A percentile compares a stretch with the other conserved stretches of the same genome.
phyloP scores from a whole-genome alignment of 2,888 invertebrate species.

The Lymantria dispar region DNA sequence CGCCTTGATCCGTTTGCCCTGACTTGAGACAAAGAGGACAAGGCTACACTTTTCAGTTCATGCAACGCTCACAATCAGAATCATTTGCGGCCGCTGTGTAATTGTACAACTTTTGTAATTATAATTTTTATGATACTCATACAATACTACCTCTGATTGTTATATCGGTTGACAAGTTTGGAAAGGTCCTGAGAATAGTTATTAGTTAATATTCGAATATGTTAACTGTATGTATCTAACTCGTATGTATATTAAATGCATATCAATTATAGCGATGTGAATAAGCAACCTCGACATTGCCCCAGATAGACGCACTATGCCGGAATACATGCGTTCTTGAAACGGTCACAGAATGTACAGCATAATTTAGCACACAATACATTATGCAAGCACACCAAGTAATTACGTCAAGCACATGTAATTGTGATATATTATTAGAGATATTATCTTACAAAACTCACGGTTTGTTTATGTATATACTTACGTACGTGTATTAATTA shows the following conservation, averaged over 20 bases:
- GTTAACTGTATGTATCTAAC: neutral
- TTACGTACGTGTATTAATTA: neutral
- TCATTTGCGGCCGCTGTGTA: conserved; percentile 45
- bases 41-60: conserved; percentile 67
- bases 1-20: conserved; percentile 65
- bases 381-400: conserved; percentile 27
- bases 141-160: neutral
- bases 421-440: conserved; percentile 15
- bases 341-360: conserved; percentile 23
- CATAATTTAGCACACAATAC: conserved; percentile 18
- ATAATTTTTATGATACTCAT: conserved; percentile 25
- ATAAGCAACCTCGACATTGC: conserved; percentile 37
- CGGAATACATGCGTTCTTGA: conserved; percentile 31
- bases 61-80: conserved; percentile 54
- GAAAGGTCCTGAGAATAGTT: neutral
- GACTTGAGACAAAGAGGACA: conserved; percentile 59
- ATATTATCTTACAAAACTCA: conserved; percentile 16
- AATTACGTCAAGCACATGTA: conserved; percentile 19
- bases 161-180: neutral
- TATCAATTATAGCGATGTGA: neutral
- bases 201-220: too few species aligned
- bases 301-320: conserved; percentile 23
- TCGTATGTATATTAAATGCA: neutral
- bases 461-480: conserved; percentile 10
- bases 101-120: conserved; percentile 46